Conservation (phyloP, 2,888 invertebrate genomes). For the Stenoptilia bipunctidactyla region DNA sequence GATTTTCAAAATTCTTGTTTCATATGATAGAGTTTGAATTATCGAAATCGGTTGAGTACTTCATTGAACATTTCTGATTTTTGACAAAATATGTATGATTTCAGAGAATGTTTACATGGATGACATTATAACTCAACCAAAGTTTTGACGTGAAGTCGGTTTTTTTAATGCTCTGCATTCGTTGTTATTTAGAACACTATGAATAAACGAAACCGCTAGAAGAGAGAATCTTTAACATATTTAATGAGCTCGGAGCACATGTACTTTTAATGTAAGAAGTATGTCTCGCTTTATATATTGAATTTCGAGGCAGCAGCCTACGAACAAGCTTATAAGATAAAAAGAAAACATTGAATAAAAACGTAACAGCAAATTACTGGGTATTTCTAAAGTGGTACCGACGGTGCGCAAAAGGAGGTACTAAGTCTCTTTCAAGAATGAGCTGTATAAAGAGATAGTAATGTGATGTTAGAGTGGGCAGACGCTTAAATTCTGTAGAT, state of each 20-base stretch:
- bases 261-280: background rate
- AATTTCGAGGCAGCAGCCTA: conserved; percentile 2
- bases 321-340: conserved; percentile 7
- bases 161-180: no score
- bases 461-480: conserved; percentile 43
- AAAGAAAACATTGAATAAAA: conserved; percentile 5
- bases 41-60: no score
- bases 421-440: conserved; percentile 21
- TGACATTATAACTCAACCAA: no score
- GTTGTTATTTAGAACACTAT: background rate
- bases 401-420: conserved; percentile 17
- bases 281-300: background rate
- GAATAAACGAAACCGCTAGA: background rate
- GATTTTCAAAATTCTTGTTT: no score
- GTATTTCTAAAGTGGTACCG: conserved; percentile 8
- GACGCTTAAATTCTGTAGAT: conserved; percentile 55
- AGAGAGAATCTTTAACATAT: background rate
- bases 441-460: conserved; percentile 33
- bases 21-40: no score
- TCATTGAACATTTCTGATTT: no score
- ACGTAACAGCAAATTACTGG: conserved; percentile 12
- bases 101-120: no score
- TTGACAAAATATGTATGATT: no score
- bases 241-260: background rate
- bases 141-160: no score